Evolutionary conservation across 2,797 vertebrate genomes (phyloP), one percentile per base, ranked within the genome.

Genomic region (Pangasius sanitwongsei): DNA sequence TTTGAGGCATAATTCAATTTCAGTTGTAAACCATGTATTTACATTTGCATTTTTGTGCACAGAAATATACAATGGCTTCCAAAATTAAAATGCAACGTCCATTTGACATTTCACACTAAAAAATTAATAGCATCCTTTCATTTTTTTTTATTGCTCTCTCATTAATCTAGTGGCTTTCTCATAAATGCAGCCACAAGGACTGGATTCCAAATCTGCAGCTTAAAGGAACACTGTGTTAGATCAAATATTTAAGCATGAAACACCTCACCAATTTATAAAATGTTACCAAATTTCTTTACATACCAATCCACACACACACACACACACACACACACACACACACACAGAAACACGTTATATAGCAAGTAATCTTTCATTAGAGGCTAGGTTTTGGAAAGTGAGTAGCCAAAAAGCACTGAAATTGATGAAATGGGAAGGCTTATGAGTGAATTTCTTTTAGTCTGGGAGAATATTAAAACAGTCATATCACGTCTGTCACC

Each of bases 401-500:
- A 6, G 57, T 20, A 13, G 34, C 31, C 8, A 4, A 57, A 37
- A 61, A 28, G 48, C 48, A 74, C 16, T 28, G 55, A 25, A 86
- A 86, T 20, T 6, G 34, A 57, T 75, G 6, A 59, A 86, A 70
- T 25, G 31, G 20, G 28, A n/a, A 57, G 37, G n/a, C 48, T 67
- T 20, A 37, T 37, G 7, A 70, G 50, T 70, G 48, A 4, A 59
- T n/a, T 83, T 74, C 70, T 80, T 85, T 87, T 72, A 70, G 70
- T 84, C 87, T 78, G 85, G 34, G 78, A 74, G 78, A 67, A 87
- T 74, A 82, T 72, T 89, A 90, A 90, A 87, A 89, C 90, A 90
- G 91, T 91, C 91, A 87, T 85, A 92, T 90, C 89, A 88, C 82
- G 92, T 94, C 94, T 93, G 93, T 96, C 95, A 93, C 95, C 95